Evolutionary conservation across 2,888 invertebrate species (phyloP).

Genomic region (Hirtodrosophila histrioides): DNA sequence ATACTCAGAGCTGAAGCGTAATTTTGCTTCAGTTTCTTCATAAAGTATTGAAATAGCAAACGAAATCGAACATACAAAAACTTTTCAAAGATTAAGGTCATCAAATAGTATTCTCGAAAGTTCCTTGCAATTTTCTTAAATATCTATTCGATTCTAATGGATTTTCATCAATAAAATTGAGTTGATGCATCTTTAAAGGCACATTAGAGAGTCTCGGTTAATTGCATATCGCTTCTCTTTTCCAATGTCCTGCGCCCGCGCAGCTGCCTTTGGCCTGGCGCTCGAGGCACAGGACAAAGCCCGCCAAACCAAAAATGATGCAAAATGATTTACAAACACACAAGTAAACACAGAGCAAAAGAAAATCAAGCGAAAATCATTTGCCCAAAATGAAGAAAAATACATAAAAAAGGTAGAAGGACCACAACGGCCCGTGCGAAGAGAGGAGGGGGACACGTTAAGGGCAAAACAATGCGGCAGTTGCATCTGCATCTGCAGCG

Average conservation of each 20-base stretch:
- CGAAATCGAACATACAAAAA: too few species aligned
- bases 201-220: constrained; percentile 14
- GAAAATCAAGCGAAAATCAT: constrained; percentile 63
- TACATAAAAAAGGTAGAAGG: constrained; percentile 17
- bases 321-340: constrained; percentile 65
- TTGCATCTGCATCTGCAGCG: constrained; percentile 62
- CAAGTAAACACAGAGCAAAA: constrained; percentile 27
- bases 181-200: too few species aligned
- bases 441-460: constrained; percentile 9
- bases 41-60: too few species aligned
- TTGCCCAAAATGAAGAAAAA: constrained; percentile 47
- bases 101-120: too few species aligned
- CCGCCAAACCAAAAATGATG: constrained; percentile 66
- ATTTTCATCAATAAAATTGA: too few species aligned
- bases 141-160: too few species aligned
- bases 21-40: too few species aligned
- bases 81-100: too few species aligned
- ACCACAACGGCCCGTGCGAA: constrained; percentile 36
- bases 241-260: constrained; percentile 38
- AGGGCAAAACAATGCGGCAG: constrained; percentile 57
- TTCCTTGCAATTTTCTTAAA: too few species aligned
- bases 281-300: constrained; percentile 52
- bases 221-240: too few species aligned
- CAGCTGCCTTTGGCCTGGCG: constrained; percentile 59
- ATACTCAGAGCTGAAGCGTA: too few species aligned